A percentile compares a stretch with the other conserved stretches of the same genome.
Evolutionary conservation across 2,797 vertebrate species (phyloP).

Genomic region (Cyprinella venusta): DNA sequence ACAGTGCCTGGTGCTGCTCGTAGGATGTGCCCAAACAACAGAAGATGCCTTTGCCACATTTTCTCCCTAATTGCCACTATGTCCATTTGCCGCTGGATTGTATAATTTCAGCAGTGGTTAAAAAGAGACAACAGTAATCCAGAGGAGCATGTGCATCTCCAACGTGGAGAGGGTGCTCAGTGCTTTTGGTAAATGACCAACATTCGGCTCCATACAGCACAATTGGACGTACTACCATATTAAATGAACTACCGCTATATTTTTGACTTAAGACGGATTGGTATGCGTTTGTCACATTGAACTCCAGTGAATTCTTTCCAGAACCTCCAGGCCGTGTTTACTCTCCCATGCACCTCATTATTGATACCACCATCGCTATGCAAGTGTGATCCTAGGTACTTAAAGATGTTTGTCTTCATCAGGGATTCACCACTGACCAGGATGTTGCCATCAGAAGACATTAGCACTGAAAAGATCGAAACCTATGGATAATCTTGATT

Average conservation of each 20-base stretch:
- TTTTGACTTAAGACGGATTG: not conserved
- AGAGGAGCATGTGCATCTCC: not conserved
- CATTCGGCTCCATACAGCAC: not conserved
- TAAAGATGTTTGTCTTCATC: no score
- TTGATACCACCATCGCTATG: no score
- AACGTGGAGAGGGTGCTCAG: not conserved
- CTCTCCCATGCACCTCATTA: no score
- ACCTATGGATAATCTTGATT: not conserved
- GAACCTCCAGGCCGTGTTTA: not conserved
- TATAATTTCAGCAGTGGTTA: not conserved
- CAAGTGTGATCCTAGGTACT: no score
- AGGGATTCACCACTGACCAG: no score
- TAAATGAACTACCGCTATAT: not conserved
- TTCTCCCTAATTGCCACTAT: not conserved
- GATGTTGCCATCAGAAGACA: no score
- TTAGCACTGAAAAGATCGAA: no score
- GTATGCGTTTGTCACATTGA: not conserved
- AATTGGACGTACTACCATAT: not conserved
- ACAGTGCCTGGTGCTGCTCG: not conserved
- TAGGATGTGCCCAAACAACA: not conserved
- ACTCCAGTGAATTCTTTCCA: not conserved
- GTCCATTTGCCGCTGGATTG: not conserved
- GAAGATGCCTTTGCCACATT: not conserved
- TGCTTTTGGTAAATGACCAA: not conserved
- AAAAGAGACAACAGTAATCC: not conserved